Evolutionary conservation across 1,140 invertebrate genomes (phyloP).

Genomic region (Drosophila nebulosa): DNA sequence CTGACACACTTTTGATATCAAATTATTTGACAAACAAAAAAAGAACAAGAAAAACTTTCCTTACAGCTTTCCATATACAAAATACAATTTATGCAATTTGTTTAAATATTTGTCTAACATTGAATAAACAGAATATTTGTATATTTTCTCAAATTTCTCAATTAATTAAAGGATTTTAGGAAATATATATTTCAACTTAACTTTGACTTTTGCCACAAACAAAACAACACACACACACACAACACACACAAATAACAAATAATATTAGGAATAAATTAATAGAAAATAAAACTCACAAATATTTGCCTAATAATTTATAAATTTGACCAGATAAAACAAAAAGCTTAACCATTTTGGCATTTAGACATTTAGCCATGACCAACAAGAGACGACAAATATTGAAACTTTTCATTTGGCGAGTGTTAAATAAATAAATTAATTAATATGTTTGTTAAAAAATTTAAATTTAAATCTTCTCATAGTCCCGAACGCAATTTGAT

Average conservation of each 20-base stretch:
- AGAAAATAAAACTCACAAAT: neutral
- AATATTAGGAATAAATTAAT: neutral
- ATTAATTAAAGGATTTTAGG: conserved; percentile 1
- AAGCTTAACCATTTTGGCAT: neutral
- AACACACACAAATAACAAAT: conserved; percentile 1
- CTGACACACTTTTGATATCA: no score
- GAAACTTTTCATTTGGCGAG: neutral
- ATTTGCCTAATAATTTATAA: neutral
- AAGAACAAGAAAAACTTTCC: neutral
- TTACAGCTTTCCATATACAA: neutral
- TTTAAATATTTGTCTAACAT: neutral
- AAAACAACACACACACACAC: conserved; percentile 7
- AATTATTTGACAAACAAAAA: no score
- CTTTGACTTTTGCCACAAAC: conserved; percentile 7
- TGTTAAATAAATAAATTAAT: conserved; percentile 49
- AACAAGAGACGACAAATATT: neutral
- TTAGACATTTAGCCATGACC: neutral
- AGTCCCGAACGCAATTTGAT: conserved; percentile 47
- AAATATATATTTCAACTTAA: neutral
- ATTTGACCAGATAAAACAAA: neutral
- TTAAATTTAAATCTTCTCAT: conserved; percentile 14
- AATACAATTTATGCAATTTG: neutral
- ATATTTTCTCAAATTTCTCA: neutral
- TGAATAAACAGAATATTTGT: neutral
- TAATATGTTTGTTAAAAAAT: conserved; percentile 60